Evolutionary conservation across 1,140 invertebrate species (phyloP), one percentile per base, ranked within the genome.

Genomic region (Trachymyrmex septentrionalis): DNA sequence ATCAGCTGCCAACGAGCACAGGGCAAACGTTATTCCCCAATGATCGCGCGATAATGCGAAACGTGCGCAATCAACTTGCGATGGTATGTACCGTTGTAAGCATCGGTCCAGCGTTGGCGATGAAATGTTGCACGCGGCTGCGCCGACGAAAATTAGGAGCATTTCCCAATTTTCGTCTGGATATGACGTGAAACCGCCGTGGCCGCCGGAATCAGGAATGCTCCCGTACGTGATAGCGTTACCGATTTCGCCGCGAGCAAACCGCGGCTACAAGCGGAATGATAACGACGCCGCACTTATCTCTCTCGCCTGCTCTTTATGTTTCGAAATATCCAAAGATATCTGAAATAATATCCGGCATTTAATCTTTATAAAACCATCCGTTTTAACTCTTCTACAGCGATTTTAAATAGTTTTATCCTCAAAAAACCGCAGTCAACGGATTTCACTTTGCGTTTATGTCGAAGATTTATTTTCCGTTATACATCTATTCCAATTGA

Each of bases 161-260:
- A 90, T 93, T 93, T 93, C 92, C 92, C 92, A 92, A 93, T 93
- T 93, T 92, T 93, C 92, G 87, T 92, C 85, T 91, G 91, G 89
- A 92, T 92, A 90, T 92, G 90, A 93, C 89, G 88, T 86, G 67
- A 88, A 38, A 53, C 64, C 34, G 67, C 72, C 71, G 88, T 81
- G 88, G 88, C 90, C 73, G 78, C 61, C 66, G 81, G 91, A 92
- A 93, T 92, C 88, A 87, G 73, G 71, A 92, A 93, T 91, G 77
- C 78, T 44, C 9, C 82, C 44, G 87, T 92, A 93, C 92, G 92
- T 93, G 92, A 92, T 87, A 53, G 86, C 50, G 85, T 88, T 93
- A 93, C 89, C 48, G 89, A 93, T 92, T 86, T 71, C 16, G 30
- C 66, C 55, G 87, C 78, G 78, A 77, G 84, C 64, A 55, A 76